A percentile compares a stretch with the other conserved stretches of the same genome.
These are phyloP conservation scores for Biston betularia DNA, from an alignment of 2,888 invertebrate species.

Conservation along the genomic window DNA sequence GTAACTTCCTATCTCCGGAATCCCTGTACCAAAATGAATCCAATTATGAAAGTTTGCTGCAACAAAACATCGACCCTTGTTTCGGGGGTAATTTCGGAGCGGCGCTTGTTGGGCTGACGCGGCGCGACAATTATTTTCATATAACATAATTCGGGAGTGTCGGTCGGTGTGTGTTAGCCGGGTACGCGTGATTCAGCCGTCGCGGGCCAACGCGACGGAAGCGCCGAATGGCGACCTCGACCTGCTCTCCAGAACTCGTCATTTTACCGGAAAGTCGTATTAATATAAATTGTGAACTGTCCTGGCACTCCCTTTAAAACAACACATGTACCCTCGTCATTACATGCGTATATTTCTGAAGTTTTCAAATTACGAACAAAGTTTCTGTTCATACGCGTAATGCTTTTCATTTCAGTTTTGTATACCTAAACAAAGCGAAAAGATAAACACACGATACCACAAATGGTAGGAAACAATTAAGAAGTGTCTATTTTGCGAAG, in stretches of 20 bases:
- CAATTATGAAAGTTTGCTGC: slow-evolving; percentile 71
- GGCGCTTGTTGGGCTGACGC: slow-evolving; percentile 65
- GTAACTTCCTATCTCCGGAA: slow-evolving; percentile 46
- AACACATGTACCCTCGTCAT: slow-evolving; percentile 58
- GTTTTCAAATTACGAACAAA: slow-evolving; percentile 46
- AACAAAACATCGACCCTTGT: slow-evolving; percentile 70
- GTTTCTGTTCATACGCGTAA: slow-evolving; percentile 38
- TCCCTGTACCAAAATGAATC: slow-evolving; percentile 70
- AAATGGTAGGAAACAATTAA: slow-evolving; percentile 5
- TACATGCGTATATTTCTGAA: slow-evolving; percentile 50
- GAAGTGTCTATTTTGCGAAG: background rate
- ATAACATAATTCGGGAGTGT: slow-evolving; percentile 78
- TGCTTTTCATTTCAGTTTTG: slow-evolving; percentile 20
- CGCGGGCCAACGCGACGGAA: slow-evolving; percentile 38
- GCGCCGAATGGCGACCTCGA: slow-evolving; percentile 37
- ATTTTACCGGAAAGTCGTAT: slow-evolving; percentile 67
- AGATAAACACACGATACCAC: slow-evolving; percentile 5
- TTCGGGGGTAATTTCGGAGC: slow-evolving; percentile 68
- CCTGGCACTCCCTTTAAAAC: slow-evolving; percentile 58
- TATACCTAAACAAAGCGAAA: slow-evolving; percentile 2
- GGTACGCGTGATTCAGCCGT: slow-evolving; percentile 73
- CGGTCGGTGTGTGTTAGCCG: slow-evolving; percentile 68
- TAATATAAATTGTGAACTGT: slow-evolving; percentile 73
- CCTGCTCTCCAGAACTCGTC: slow-evolving; percentile 54
- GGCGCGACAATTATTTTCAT: slow-evolving; percentile 79